Evolutionary conservation across 2,113 vertebrate genomes (phyloP).

Genomic region (Canis aureus): DNA sequence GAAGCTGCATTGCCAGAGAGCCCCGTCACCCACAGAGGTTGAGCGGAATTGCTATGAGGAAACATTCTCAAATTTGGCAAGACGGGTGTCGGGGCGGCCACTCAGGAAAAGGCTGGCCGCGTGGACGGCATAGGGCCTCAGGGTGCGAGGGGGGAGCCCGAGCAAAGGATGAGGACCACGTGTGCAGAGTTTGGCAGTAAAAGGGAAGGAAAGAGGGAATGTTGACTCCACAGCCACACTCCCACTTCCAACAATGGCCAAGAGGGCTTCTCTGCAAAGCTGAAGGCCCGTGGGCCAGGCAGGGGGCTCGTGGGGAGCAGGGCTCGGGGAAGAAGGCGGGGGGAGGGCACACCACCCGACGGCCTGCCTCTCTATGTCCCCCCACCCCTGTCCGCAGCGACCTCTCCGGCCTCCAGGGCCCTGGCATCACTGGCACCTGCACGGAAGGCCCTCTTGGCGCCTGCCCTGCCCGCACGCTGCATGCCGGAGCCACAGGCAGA

Average conservation of each 20-base stretch:
- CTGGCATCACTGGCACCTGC: too few relatives aligned
- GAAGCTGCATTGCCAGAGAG: neutral
- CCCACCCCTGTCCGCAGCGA: too few relatives aligned
- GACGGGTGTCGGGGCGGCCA: neutral
- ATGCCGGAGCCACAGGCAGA: too few relatives aligned
- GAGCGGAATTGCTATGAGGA: neutral
- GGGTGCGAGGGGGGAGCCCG: neutral
- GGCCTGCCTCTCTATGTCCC: too few relatives aligned
- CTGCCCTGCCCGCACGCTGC: too few relatives aligned
- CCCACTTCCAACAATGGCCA: neutral
- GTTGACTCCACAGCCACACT: neutral
- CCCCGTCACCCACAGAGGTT: neutral
- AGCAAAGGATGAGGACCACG: neutral
- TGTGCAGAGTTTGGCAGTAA: neutral
- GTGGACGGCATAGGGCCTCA: neutral
- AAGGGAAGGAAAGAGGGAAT: neutral
- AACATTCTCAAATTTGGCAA: neutral
- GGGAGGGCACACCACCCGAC: too few relatives aligned
- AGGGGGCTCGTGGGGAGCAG: too few relatives aligned
- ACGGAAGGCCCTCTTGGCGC: too few relatives aligned
- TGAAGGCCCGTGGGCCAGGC: too few relatives aligned
- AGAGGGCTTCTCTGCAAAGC: neutral
- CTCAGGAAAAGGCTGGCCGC: neutral
- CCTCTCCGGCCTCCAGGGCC: too few relatives aligned
- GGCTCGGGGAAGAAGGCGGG: too few relatives aligned